Evolutionary conservation across 2,797 vertebrate genomes (phyloP).

Genomic region (Channallabes apus): DNA sequence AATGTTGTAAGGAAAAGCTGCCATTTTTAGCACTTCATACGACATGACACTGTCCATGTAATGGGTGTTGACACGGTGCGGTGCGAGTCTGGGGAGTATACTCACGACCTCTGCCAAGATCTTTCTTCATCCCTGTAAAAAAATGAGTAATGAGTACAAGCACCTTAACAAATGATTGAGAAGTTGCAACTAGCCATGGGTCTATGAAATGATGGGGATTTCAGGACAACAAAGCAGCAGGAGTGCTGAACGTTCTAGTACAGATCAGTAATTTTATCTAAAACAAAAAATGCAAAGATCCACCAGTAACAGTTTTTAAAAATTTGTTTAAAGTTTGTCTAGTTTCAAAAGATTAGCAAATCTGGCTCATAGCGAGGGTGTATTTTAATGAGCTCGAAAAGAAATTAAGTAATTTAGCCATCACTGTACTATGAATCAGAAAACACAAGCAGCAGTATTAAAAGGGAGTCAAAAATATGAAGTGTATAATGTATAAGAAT

Average conservation of each 20-base stretch:
- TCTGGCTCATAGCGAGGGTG: not conserved
- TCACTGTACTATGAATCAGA: not conserved
- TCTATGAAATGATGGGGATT: constrained; percentile 3
- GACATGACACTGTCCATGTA: constrained; percentile 41
- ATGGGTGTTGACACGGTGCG: constrained; percentile 30
- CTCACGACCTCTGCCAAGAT: not conserved
- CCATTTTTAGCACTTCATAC: constrained; percentile 40
- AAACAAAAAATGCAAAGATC: constrained; percentile 5
- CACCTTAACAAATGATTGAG: constrained; percentile 34
- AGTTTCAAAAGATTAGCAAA: not conserved
- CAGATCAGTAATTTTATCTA: not conserved
- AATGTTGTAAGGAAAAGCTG: constrained; percentile 32
- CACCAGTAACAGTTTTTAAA: not conserved
- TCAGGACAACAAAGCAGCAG: not conserved
- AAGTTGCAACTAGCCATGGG: not conserved
- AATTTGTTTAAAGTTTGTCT: not conserved
- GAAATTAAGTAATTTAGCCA: not conserved
- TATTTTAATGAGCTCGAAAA: constrained; percentile 9
- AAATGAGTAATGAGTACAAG: constrained; percentile 19
- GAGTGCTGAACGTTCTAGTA: not conserved
- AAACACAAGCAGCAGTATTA: constrained; percentile 18
- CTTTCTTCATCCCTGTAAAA: constrained; percentile 16
- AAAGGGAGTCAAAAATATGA: not conserved
- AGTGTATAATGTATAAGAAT: constrained; percentile 29
- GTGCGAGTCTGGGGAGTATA: not conserved